Conservation (phyloP, 2,888 invertebrate species). For the Crioceris asparagi region DNA sequence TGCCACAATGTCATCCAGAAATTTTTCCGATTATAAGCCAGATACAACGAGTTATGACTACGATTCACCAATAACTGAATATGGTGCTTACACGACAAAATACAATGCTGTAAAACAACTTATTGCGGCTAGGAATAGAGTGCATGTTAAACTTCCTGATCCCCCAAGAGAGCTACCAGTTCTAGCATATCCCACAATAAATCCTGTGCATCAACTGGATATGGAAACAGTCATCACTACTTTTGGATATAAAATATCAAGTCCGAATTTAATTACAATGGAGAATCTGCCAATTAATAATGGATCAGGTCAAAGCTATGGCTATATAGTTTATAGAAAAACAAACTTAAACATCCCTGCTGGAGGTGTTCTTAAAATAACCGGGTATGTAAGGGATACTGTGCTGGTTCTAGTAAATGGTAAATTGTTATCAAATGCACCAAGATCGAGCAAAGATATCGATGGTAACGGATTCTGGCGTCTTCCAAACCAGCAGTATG, state of each 20-base stretch:
- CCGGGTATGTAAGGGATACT: constrained; percentile 40
- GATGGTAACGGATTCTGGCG: constrained; percentile 18
- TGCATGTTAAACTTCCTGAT: constrained; percentile 27
- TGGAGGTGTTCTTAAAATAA: constrained; percentile 29
- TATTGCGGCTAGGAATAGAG: constrained; percentile 26
- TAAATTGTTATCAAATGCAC: constrained; percentile 23
- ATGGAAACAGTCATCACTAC: constrained; percentile 4
- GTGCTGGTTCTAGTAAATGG: constrained; percentile 41
- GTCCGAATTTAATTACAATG: constrained; percentile 23
- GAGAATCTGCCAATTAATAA: constrained; percentile 32
- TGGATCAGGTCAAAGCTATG: constrained; percentile 44
- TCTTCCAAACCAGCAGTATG: constrained; percentile 24
- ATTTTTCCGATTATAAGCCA: constrained; percentile 26
- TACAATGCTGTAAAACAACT: constrained; percentile 47
- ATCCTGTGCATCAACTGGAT: constrained; percentile 2
- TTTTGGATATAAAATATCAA: not conserved
- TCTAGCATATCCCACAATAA: constrained; percentile 29
- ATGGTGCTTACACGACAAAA: constrained; percentile 79
- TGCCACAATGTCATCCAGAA: constrained; percentile 8
- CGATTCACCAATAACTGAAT: constrained; percentile 78
- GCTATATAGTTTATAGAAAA: constrained; percentile 44
- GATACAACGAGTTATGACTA: constrained; percentile 45
- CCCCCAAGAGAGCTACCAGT: constrained; percentile 28
- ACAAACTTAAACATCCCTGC: constrained; percentile 22
- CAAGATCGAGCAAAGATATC: constrained; percentile 5